Conservation (phyloP, 2,797 vertebrate genomes). For the Phataginus tricuspis region DNA sequence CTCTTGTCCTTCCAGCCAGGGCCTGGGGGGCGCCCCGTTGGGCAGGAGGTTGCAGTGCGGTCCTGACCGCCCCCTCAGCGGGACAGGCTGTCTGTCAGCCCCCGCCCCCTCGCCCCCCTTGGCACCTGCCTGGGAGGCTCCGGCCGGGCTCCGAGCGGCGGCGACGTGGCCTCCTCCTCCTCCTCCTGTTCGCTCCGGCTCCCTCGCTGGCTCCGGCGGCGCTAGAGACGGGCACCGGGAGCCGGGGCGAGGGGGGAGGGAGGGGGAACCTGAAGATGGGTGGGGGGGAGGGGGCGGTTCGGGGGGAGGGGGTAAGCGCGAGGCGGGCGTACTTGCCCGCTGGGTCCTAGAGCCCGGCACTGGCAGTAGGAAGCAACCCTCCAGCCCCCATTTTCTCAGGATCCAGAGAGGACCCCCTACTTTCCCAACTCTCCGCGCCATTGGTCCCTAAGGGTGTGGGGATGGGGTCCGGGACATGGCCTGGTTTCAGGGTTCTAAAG, state of each 20-base stretch:
- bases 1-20: conserved; percentile 8
- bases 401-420: not conserved
- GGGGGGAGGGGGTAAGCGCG: conserved; percentile 71
- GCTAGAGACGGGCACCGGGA: conserved; percentile 77
- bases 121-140: conserved; percentile 82
- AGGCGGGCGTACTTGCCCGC: conserved; percentile 63
- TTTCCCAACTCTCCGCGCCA: not conserved
- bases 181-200: conserved; percentile 62
- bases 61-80: conserved; percentile 64
- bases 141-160: conserved; percentile 79
- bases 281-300: conserved; percentile 64
- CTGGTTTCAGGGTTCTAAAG: not conserved
- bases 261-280: conserved; percentile 64
- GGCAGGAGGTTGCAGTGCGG: conserved; percentile 40
- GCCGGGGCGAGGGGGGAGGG: conserved; percentile 63
- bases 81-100: conserved; percentile 45
- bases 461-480: not conserved
- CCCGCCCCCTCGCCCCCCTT: conserved; percentile 67
- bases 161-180: conserved; percentile 73
- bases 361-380: not conserved
- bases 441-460: not conserved
- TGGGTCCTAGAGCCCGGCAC: conserved; percentile 80
- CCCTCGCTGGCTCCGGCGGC: conserved; percentile 74
- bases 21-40: conserved; percentile 2
- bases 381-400: conserved; percentile 50